Conservation (phyloP, 2,888 invertebrate species). For the Pharmacophagus antenor region DNA sequence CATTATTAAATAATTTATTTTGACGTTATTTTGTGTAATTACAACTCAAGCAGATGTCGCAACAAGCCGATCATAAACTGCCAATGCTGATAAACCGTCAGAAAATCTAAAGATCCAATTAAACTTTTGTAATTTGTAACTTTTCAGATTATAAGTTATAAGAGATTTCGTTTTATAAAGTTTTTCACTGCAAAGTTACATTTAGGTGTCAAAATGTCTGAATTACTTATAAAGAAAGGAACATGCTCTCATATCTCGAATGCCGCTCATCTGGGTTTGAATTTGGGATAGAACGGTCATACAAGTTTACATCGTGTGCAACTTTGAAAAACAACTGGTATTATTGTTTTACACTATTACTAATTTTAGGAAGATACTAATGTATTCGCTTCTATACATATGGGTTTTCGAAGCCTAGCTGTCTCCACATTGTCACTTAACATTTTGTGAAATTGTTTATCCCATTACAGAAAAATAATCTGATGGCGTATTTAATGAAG, state of each 20-base stretch:
- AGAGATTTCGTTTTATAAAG: constrained; percentile 16
- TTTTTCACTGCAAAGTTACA: constrained; percentile 6
- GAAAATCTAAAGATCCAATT: constrained; percentile 55
- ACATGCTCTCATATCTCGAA: not conserved
- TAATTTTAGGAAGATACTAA: too few relatives aligned
- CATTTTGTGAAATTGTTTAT: too few relatives aligned
- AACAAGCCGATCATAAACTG: constrained; percentile 50
- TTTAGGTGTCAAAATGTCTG: constrained; percentile 20
- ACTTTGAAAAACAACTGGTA: too few relatives aligned
- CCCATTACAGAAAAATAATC: too few relatives aligned
- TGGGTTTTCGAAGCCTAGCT: too few relatives aligned
- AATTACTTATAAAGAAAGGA: not conserved
- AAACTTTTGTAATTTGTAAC: constrained; percentile 27
- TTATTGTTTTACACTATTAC: too few relatives aligned
- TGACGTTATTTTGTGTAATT: not conserved
- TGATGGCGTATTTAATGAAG: too few relatives aligned
- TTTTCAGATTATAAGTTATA: constrained; percentile 25
- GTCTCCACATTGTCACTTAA: too few relatives aligned
- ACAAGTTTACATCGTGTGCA: not conserved
- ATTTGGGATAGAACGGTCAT: not conserved
- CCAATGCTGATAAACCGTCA: constrained; percentile 66
- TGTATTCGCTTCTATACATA: too few relatives aligned
- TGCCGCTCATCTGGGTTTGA: not conserved
- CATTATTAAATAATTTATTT: not conserved
- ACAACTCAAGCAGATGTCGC: not conserved